Percentiles rank a stretch among this genome's conserved stretches.
phyloP scores from a whole-genome alignment of 2,113 vertebrate species.

The Strix uralensis region DNA sequence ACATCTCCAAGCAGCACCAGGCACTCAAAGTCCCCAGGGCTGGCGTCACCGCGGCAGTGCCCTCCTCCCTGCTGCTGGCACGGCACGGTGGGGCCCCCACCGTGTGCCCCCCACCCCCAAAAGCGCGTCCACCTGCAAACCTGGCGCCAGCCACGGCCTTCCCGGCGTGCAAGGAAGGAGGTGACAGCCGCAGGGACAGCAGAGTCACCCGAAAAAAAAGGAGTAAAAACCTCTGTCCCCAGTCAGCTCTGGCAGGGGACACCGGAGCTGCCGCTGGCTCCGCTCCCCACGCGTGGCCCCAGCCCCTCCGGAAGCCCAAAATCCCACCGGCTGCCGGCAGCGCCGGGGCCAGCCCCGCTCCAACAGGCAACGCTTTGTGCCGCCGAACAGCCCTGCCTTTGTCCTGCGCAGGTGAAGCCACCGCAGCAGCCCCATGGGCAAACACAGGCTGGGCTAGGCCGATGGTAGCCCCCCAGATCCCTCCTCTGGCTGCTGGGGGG shows the following conservation, averaged over 20 bases:
- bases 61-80: background rate
- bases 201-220: background rate
- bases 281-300: background rate
- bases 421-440: background rate
- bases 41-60: fast-evolving
- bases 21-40: background rate
- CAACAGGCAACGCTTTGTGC: conserved; percentile 44
- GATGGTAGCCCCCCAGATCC: background rate
- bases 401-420: background rate
- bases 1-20: background rate
- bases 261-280: background rate
- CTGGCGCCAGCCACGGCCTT: background rate
- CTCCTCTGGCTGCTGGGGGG: background rate
- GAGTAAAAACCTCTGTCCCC: background rate
- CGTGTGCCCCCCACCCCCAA: background rate
- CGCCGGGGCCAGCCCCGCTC: background rate
- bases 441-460: background rate
- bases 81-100: background rate
- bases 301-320: background rate
- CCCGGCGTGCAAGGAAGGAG: background rate
- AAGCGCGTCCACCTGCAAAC: background rate
- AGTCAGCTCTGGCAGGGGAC: background rate
- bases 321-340: background rate
- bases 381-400: conserved; percentile 12
- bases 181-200: background rate